A percentile compares a stretch with the other conserved stretches of the same genome.
These are phyloP conservation scores for Kryptolebias ocellatus DNA, from an alignment of 2,797 vertebrate genomes.

Conservation along the genomic window DNA sequence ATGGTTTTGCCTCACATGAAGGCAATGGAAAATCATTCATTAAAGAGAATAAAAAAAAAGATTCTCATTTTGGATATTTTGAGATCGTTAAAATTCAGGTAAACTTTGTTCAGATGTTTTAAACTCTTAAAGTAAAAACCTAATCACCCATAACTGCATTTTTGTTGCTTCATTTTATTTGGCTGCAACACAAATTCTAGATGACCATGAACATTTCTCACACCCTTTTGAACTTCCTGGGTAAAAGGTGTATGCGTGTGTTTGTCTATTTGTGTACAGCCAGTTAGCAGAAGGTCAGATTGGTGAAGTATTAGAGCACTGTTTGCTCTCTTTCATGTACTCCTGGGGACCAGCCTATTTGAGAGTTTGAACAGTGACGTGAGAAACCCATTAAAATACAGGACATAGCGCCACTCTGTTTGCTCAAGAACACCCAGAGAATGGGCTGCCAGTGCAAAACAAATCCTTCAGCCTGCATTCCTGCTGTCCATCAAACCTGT, in stretches of 20 bases:
- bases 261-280: constrained; percentile 54
- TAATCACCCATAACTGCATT: too few relatives aligned
- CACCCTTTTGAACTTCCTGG: constrained; percentile 25
- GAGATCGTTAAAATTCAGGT: not conserved
- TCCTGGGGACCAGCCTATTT: constrained; percentile 67
- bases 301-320: constrained; percentile 70
- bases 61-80: not conserved
- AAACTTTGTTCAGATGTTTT: too few relatives aligned
- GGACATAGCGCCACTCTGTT: constrained; percentile 74
- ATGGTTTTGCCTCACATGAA: constrained; percentile 5
- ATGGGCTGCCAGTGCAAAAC: constrained; percentile 70
- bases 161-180: too few relatives aligned
- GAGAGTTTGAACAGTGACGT: constrained; percentile 82
- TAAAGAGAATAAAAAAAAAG: constrained; percentile 6
- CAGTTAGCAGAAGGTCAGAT: constrained; percentile 76
- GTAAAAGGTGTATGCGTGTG: constrained; percentile 42
- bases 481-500: constrained; percentile 74
- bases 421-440: constrained; percentile 76
- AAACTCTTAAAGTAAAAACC: too few relatives aligned
- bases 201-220: constrained; percentile 25
- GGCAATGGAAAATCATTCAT: constrained; percentile 18
- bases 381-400: constrained; percentile 77
- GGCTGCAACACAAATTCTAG: not conserved
- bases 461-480: constrained; percentile 72
- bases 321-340: constrained; percentile 72